These are phyloP conservation scores for Prenolepis imparis DNA, from an alignment of 2,888 invertebrate species.

Conservation along the genomic window DNA sequence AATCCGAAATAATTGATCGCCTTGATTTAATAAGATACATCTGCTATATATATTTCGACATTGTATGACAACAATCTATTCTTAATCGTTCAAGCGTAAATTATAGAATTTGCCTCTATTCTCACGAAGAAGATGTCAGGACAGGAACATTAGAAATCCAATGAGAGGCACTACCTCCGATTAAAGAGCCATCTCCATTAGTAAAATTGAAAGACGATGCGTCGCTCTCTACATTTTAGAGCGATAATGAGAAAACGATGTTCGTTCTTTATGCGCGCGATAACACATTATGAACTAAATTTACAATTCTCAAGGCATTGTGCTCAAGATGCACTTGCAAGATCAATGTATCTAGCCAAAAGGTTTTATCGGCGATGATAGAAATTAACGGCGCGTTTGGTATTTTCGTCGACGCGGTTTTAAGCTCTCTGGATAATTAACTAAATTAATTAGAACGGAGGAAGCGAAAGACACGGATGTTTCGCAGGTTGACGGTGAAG, in stretches of 20 bases:
- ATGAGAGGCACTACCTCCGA: constrained; percentile 26
- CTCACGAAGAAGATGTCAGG: constrained; percentile 15
- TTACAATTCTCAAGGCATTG: constrained; percentile 32
- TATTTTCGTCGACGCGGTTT: constrained; percentile 47
- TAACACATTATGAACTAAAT: constrained; percentile 51
- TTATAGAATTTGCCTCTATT: neutral
- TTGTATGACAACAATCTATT: neutral
- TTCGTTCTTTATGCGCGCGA: constrained; percentile 26
- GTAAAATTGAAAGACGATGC: constrained; percentile 35
- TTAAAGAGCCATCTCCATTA: constrained; percentile 44
- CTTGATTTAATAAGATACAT: constrained; percentile 8
- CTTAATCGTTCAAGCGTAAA: neutral
- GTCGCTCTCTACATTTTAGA: neutral
- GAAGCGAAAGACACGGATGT: constrained; percentile 66
- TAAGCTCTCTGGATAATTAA: constrained; percentile 80
- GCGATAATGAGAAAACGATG: constrained; percentile 7
- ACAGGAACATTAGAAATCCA: constrained; percentile 26
- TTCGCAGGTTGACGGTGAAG: constrained; percentile 57
- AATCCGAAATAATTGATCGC: neutral
- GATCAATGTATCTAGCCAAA: constrained; percentile 5
- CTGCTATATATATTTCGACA: neutral
- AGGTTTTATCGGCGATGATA: constrained; percentile 55
- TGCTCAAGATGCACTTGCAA: constrained; percentile 15
- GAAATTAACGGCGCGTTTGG: constrained; percentile 36
- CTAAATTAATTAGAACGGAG: constrained; percentile 79